phyloP scores from a whole-genome alignment of 2,888 invertebrate genomes.

The Lasioglossum calceatum region DNA sequence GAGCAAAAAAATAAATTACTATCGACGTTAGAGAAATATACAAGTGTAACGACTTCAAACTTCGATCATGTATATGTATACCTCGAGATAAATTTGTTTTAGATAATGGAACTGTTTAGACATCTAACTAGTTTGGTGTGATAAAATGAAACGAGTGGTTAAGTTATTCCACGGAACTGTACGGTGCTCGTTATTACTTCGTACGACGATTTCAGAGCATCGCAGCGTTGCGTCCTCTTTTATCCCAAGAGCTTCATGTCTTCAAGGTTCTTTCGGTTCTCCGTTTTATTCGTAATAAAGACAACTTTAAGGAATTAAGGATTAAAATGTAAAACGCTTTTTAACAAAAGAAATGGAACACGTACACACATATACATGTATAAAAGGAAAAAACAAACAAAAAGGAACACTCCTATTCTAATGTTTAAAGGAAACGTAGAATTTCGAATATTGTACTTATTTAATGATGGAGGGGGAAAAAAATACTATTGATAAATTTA shows the following conservation, averaged over 20 bases:
- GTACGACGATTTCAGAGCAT: constrained; percentile 58
- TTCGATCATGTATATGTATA: constrained; percentile 49
- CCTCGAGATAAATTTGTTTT: constrained; percentile 53
- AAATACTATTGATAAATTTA: constrained; percentile 63
- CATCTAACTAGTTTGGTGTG: constrained; percentile 56
- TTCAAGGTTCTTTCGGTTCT: constrained; percentile 50
- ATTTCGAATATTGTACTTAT: constrained; percentile 74
- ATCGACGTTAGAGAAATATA: constrained; percentile 40
- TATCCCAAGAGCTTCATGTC: constrained; percentile 51
- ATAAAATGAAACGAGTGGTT: constrained; percentile 60
- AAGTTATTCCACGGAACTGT: constrained; percentile 58
- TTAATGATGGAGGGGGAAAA: constrained; percentile 56
- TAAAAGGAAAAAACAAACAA: constrained; percentile 57
- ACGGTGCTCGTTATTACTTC: constrained; percentile 51
- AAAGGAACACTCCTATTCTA: constrained; percentile 71
- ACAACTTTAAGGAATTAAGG: constrained; percentile 49
- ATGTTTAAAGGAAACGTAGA: constrained; percentile 75
- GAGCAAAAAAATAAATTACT: constrained; percentile 15
- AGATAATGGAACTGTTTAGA: constrained; percentile 45
- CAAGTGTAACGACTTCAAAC: constrained; percentile 42
- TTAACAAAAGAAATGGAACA: constrained; percentile 65
- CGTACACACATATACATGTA: constrained; percentile 62
- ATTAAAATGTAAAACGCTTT: constrained; percentile 68
- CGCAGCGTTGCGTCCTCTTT: constrained; percentile 58
- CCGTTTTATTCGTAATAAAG: constrained; percentile 38